Evolutionary conservation across 2,797 vertebrate genomes (phyloP).

Genomic region (Taeniopygia guttata): DNA sequence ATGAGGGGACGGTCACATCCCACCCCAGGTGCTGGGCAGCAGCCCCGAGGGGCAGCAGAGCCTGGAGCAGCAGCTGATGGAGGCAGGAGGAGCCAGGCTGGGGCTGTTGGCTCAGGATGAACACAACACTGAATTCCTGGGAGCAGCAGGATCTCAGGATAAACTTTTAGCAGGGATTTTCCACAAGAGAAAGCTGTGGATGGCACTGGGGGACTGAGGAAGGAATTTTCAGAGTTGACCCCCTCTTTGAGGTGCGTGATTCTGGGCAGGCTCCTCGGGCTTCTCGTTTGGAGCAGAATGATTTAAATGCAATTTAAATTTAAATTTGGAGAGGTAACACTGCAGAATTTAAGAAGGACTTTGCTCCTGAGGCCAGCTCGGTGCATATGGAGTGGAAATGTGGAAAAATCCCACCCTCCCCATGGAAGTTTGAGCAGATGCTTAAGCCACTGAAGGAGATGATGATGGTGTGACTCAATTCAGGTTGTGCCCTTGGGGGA

Average conservation of each 20-base stretch:
- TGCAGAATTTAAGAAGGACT: not conserved
- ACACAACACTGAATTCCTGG: not conserved
- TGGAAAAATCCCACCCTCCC: not conserved
- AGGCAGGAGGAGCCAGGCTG: rapidly evolving
- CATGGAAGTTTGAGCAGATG: rapidly evolving
- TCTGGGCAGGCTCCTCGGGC: not conserved
- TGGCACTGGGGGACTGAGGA: not conserved
- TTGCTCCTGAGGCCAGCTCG: not conserved
- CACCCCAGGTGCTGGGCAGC: not conserved
- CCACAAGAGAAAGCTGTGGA: not conserved
- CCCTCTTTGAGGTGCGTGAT: not conserved
- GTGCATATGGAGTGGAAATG: not conserved
- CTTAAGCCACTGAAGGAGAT: not conserved
- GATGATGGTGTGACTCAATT: not conserved
- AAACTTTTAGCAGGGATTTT: rapidly evolving
- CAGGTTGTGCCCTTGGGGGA: not conserved
- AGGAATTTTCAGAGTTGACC: not conserved
- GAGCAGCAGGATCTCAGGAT: not conserved
- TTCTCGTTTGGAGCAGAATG: not conserved
- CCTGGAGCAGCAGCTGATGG: not conserved
- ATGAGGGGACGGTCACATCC: no score
- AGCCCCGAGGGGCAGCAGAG: rapidly evolving
- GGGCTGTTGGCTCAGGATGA: not conserved
- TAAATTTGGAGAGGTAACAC: not conserved
- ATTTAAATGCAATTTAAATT: no score